Evolutionary conservation across 1,140 invertebrate genomes (phyloP).

Genomic region (Drosophila littoralis): DNA sequence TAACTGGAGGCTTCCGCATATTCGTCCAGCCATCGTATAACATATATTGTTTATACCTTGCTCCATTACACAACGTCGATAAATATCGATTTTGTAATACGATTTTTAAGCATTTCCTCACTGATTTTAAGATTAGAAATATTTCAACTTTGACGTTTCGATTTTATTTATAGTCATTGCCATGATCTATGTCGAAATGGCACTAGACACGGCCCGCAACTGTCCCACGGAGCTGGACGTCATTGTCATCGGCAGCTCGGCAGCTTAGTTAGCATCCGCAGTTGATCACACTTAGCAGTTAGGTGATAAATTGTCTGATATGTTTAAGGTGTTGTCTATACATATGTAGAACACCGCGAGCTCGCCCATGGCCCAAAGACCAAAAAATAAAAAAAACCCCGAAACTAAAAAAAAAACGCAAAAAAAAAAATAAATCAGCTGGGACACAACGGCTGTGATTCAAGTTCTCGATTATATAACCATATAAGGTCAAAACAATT

Average conservation of each 20-base stretch:
- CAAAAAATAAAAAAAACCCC: neutral
- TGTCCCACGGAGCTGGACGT: neutral
- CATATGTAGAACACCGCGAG: slow-evolving; percentile 59
- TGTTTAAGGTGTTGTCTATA: slow-evolving; percentile 14
- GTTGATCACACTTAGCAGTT: slow-evolving; percentile 54
- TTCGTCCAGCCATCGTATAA: too few relatives aligned
- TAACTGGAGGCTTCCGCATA: too few relatives aligned
- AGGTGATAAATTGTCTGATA: slow-evolving; percentile 51
- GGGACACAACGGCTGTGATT: slow-evolving; percentile 42
- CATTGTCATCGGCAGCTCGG: neutral
- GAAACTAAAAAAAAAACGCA: neutral
- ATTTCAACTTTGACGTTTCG: neutral
- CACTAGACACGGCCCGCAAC: neutral
- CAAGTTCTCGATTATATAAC: slow-evolving; percentile 62
- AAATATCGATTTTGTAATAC: too few relatives aligned
- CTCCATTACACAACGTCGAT: too few relatives aligned
- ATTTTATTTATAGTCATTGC: neutral
- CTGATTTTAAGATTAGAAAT: neutral
- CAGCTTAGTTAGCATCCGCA: slow-evolving; percentile 39
- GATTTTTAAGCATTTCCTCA: too few relatives aligned
- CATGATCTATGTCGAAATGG: neutral
- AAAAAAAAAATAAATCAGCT: slow-evolving; percentile 6
- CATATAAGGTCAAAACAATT: slow-evolving; percentile 51
- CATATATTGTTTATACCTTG: too few relatives aligned
- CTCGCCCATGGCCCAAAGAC: slow-evolving; percentile 19